Evolutionary conservation across 2,797 vertebrate genomes (phyloP), one percentile per base, ranked within the genome.

Genomic region (Darevskia nairensis): DNA sequence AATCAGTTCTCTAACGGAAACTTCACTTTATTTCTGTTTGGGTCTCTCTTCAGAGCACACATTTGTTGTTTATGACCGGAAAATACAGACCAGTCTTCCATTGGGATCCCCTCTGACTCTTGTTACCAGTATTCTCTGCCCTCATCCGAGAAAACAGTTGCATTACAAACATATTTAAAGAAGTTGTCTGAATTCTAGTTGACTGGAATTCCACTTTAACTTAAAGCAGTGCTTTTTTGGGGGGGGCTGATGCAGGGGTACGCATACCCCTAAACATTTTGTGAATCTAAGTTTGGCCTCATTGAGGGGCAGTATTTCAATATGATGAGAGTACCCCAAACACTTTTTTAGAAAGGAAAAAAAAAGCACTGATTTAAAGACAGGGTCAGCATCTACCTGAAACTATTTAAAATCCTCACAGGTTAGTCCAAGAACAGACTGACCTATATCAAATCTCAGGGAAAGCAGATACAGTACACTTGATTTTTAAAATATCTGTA

Each of bases 111-210:
- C 50, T 71, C 72, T 0, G 0, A 66, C 21, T n/a, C 80, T 74
- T 74, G 88, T 82, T 2, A 89, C 84, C 83, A 79, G 46, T n/a
- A 8, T 82, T 50, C 66, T 64, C 74, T 77, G 83, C 59, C 66
- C 17, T 0, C 29, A 78, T 35, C 44, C 77, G 71, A 87, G 2
- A 3, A 81, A 87, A 82, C 11, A 41, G 32, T 80, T 72, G 66
- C 68, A 84, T 87, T 84, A 32, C 0, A 7, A 79, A 91, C 50
- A 13, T 80, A 90, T 88, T 86, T 68, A 88, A 44, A 91, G 6
- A 5, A 1, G 0, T 66, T 89, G 50, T 87, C 29, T 3, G 19
- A 78, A 44, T 84, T 59, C 27, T 39, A 72, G 88, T 83, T 15
- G 39, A 81, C 44, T 44, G 71, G 72, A 59, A 89, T 71, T 79